These are phyloP conservation scores for Drosophila dives DNA, from an alignment of 2,888 invertebrate genomes.

Conservation along the genomic window DNA sequence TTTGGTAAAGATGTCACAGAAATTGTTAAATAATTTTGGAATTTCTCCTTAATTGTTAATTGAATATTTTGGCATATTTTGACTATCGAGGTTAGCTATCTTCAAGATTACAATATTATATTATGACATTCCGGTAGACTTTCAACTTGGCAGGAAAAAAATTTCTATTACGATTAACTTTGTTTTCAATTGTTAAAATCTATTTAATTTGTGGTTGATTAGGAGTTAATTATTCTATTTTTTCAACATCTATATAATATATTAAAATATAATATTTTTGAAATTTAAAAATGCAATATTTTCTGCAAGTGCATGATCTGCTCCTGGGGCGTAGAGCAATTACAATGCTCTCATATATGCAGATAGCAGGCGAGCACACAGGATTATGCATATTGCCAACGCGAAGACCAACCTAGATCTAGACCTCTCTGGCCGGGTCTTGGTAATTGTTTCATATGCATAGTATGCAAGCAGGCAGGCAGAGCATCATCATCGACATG, in stretches of 20 bases:
- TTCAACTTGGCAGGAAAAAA: background rate
- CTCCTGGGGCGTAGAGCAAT: constrained; percentile 56
- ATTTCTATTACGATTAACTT: too few relatives aligned
- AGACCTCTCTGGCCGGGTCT: constrained; percentile 43
- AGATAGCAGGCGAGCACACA: constrained; percentile 30
- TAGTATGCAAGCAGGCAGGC: constrained; percentile 20
- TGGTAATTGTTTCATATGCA: constrained; percentile 82
- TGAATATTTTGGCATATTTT: background rate
- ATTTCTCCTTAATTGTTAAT: background rate
- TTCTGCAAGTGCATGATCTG: constrained; percentile 58
- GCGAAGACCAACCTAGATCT: constrained; percentile 14
- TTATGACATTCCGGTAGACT: background rate
- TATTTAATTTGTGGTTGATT: background rate
- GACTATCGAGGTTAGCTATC: background rate
- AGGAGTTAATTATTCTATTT: background rate
- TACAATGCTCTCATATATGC: constrained; percentile 68
- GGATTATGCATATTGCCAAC: constrained; percentile 42
- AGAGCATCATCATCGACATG: constrained; percentile 27
- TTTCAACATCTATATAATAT: background rate
- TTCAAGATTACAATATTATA: background rate
- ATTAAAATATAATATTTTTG: background rate
- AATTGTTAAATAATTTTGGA: background rate
- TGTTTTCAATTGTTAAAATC: background rate
- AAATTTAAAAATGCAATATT: constrained; percentile 42
- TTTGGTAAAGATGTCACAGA: background rate